Base-by-base conservation (phyloP, 2,113 vertebrate species). In the Ceyx margarethae region DNA sequence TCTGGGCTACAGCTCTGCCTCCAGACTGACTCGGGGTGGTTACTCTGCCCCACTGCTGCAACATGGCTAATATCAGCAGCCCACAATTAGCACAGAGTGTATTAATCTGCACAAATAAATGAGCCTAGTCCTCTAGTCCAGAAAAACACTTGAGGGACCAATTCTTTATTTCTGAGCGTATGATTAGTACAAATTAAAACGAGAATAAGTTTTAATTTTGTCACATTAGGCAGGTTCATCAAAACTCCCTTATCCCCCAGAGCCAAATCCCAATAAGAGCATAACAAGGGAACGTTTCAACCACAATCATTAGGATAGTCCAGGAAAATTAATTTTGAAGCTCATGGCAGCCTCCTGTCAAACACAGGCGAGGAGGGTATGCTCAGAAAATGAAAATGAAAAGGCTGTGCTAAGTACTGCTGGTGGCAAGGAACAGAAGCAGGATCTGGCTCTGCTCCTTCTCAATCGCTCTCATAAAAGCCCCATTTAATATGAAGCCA, bases 111-210 rank as follows among this genome's bases (percentile, higher is more conserved):
- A 69, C 19, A 5, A 93, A 86, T 76, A 89, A 81, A 53, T 58
- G 18, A 93, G 43, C 80, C 56, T 15, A 28, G 78, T 78, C 90
- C 66, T 95, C 81, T 76, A 79, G 83, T 87, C 95, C 95, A 95
- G 91, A 73, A 94, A 76, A 93, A 65, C 74, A 77, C 95, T 89
- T 92, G 85, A 58, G 94, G 94, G 96, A 95, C 57, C 81, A 93
- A 95, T 95, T 92, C 85, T 94, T 95, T 94, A 94, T 72, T 94
- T 93, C 87, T 13, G 26, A 97, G 78, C 40, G 65, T 17, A 45
- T 78, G 85, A 96, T 96, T 97, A 96, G 87, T 93, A 90, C 89
- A 95, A 86, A 96, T 96, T 97, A 96, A 96, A 95, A 67, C 54
- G 76, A 79, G 37, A 95, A 94, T 88, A 91, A 95, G 76, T 89